Percentiles rank a stretch among this genome's conserved stretches.
phyloP scores from a whole-genome alignment of 1,140 invertebrate species.

The Aricia agestis region DNA sequence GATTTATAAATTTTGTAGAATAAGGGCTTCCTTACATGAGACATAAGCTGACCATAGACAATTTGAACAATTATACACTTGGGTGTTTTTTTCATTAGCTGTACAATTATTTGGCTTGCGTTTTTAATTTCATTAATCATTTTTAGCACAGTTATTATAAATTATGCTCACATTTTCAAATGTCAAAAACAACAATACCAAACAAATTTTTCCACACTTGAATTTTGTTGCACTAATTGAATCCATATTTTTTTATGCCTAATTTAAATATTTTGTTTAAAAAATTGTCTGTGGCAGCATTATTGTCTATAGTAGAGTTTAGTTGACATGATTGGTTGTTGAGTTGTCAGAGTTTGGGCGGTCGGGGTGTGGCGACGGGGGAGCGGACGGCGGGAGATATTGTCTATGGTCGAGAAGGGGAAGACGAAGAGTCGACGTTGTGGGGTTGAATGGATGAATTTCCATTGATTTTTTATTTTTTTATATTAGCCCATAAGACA shows the following conservation, averaged over 20 bases:
- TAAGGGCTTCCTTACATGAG: constrained; percentile 34
- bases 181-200: too few species aligned
- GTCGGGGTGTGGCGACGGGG: constrained; percentile 43
- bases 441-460: constrained; percentile 3
- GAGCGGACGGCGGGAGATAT: constrained; percentile 30
- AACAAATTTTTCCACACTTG: too few species aligned
- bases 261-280: neutral
- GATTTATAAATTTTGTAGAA: constrained; percentile 30
- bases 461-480: constrained; percentile 6
- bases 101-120: too few species aligned
- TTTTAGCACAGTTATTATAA: too few species aligned
- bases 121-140: too few species aligned
- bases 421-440: constrained; percentile 31
- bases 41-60: neutral
- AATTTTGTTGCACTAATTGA: neutral
- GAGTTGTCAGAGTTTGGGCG: constrained; percentile 63
- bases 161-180: too few species aligned
- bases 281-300: constrained; percentile 28
- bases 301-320: constrained; percentile 36
- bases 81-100: neutral
- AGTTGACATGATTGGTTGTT: constrained; percentile 60
- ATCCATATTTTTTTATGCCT: constrained; percentile 4
- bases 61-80: neutral
- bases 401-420: constrained; percentile 18
- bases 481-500: neutral